Percentiles rank a stretch among this genome's conserved stretches.
These are phyloP conservation scores for Muschampia staudingeri DNA, from an alignment of 2,888 invertebrate species.

Conservation along the genomic window DNA sequence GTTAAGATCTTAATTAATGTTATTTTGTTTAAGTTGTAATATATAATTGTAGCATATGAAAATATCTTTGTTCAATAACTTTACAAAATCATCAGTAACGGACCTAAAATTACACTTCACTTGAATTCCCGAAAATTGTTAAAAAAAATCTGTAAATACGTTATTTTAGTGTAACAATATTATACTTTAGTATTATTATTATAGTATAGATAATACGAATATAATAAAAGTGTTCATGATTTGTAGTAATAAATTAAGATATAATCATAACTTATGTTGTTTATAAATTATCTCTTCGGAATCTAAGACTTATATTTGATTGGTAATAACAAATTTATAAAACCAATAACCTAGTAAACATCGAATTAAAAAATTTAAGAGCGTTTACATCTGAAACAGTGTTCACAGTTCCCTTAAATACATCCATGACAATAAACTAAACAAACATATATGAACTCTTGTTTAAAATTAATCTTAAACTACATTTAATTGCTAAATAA, in stretches of 20 bases:
- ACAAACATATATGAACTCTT: no score
- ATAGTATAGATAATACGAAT: not conserved
- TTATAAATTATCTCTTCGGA: not conserved
- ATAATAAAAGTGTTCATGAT: constrained; percentile 10
- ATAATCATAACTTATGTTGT: not conserved
- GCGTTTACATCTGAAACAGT: no score
- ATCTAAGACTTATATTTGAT: not conserved
- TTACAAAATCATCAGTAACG: no score
- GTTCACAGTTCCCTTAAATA: no score
- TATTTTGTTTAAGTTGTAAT: not conserved
- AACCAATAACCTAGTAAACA: no score
- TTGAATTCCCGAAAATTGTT: not conserved
- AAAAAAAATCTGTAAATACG: not conserved
- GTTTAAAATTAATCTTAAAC: no score
- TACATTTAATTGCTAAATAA: no score
- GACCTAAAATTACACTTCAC: no score
- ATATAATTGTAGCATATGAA: not conserved
- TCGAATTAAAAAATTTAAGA: no score
- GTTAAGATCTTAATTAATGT: not conserved
- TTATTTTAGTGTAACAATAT: not conserved
- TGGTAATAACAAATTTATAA: no score
- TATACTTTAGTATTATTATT: not conserved
- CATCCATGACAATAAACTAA: no score
- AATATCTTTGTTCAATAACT: not conserved
- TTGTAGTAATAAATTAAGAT: not conserved